Evolutionary conservation across 2,888 invertebrate species (phyloP).

Genomic region (Andrena bucephala): DNA sequence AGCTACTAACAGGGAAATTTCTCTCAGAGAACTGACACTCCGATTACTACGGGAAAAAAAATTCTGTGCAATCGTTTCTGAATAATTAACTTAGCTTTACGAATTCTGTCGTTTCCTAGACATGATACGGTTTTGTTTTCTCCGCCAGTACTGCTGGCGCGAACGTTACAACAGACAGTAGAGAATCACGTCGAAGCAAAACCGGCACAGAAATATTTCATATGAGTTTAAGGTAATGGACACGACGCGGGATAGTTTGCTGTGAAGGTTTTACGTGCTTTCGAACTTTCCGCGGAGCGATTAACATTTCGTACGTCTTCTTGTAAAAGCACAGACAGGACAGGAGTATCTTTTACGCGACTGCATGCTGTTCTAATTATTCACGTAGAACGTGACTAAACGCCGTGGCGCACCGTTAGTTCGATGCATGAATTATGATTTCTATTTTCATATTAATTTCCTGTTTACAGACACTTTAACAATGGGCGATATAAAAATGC

Average conservation of each 20-base stretch:
- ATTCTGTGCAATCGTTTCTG: background rate
- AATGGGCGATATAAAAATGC: background rate
- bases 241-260: slow-evolving; percentile 65
- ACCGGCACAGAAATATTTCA: slow-evolving; percentile 92
- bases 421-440: slow-evolving; percentile 21
- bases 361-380: slow-evolving; percentile 32
- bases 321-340: background rate
- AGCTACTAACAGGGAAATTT: slow-evolving; percentile 19
- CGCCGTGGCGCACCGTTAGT: background rate
- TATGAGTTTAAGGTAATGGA: slow-evolving; percentile 90
- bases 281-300: background rate
- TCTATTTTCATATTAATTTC: background rate
- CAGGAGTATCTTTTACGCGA: background rate
- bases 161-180: slow-evolving; percentile 77
- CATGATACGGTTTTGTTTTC: slow-evolving; percentile 70
- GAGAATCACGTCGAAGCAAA: slow-evolving; percentile 84
- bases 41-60: background rate
- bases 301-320: slow-evolving; percentile 27
- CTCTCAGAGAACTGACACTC: background rate
- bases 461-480: slow-evolving; percentile 13
- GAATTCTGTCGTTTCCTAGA: slow-evolving; percentile 23
- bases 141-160: slow-evolving; percentile 78
- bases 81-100: background rate
- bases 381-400: slow-evolving; percentile 7
- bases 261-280: slow-evolving; percentile 52